Evolutionary conservation across 1,140 invertebrate genomes (phyloP).

Genomic region (Planococcus citri): DNA sequence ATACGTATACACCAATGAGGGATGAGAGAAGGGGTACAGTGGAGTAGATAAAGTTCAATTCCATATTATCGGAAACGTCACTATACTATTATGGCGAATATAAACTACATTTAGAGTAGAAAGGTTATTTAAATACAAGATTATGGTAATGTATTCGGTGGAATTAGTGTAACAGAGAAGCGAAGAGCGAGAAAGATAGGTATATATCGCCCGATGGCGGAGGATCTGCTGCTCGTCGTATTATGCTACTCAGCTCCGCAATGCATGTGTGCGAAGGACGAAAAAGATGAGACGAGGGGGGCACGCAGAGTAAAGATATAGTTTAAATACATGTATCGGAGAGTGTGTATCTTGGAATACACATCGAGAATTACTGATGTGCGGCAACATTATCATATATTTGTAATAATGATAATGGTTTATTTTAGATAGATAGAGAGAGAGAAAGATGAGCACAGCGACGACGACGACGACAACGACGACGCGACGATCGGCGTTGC

Average conservation of each 20-base stretch:
- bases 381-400: slow-evolving; percentile 1
- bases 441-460: too few relatives aligned
- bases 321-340: slow-evolving; percentile 3
- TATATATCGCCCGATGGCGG: background rate
- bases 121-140: slow-evolving; percentile 4
- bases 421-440: background rate
- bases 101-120: background rate
- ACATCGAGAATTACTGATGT: slow-evolving; percentile 2
- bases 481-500: too few relatives aligned
- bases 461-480: too few relatives aligned
- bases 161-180: too few relatives aligned
- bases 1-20: too few relatives aligned
- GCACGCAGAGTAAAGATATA: background rate
- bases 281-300: background rate
- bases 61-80: background rate
- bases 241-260: too few relatives aligned
- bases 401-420: slow-evolving; percentile 8
- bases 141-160: background rate
- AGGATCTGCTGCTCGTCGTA: background rate
- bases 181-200: too few relatives aligned
- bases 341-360: slow-evolving; percentile 7
- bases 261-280: too few relatives aligned
- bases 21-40: too few relatives aligned
- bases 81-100: background rate
- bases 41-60: background rate